Percentiles rank a stretch among this genome's conserved stretches.
phyloP scores from a whole-genome alignment of 2,797 vertebrate genomes.

The Chloroceryle inda region DNA sequence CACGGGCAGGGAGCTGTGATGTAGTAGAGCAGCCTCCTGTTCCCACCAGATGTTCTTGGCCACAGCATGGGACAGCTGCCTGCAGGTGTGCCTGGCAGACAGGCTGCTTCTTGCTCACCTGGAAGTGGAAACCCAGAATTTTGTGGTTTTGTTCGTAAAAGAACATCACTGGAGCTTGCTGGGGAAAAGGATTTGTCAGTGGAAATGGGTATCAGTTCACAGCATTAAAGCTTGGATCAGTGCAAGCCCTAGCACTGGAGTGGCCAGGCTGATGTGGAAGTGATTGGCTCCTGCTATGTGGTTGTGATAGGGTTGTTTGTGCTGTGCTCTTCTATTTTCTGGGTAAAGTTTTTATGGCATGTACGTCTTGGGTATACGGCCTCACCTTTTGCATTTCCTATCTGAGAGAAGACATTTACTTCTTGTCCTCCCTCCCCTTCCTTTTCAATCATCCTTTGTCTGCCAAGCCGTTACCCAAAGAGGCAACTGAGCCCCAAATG shows the following conservation, averaged over 20 bases:
- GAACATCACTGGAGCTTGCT: neutral
- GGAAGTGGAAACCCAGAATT: neutral
- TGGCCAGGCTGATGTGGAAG: neutral
- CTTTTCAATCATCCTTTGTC: neutral
- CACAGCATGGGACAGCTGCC: neutral
- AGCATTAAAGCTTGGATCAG: neutral
- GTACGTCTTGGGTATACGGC: neutral
- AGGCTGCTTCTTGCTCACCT: neutral
- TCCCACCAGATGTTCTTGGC: neutral
- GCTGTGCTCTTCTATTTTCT: neutral
- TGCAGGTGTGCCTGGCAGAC: neutral
- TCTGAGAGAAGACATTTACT: neutral
- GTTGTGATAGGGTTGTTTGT: neutral
- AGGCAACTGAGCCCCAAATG: conserved; percentile 30
- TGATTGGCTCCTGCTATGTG: neutral
- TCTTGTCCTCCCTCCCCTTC: neutral
- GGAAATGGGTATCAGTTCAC: neutral
- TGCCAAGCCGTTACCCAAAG: conserved; percentile 1
- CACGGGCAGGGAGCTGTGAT: neutral
- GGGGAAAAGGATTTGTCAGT: neutral
- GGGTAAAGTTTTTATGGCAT: neutral
- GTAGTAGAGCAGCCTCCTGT: neutral
- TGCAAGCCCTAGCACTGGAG: neutral
- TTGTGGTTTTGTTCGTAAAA: neutral
- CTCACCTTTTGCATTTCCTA: neutral